Evolutionary conservation across 1,140 invertebrate genomes (phyloP), one percentile per base, ranked within the genome.

Genomic region (Copidosoma floridanum): DNA sequence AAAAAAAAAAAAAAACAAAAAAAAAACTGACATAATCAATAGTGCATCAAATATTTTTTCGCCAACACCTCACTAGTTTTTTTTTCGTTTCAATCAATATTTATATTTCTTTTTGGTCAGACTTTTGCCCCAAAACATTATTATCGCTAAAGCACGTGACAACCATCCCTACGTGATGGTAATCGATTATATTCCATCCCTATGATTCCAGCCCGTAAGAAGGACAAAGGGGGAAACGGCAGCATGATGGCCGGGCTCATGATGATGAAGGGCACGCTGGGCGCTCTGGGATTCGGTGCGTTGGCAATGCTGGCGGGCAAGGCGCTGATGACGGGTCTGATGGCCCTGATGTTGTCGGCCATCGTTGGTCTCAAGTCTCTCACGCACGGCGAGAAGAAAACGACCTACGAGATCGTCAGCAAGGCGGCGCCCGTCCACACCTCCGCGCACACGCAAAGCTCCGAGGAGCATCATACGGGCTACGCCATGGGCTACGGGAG

Each of bases 391-490:
- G 83, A 85, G 20, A 88, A 89, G 65, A 88, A 88, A 20, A 90
- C 89, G 1, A 91, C 89, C 0, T 93, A 93, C 69, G 90, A 92
- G 75, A 90, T 92, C 47, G 86, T 93, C 29, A 87, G 88, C 48
- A 92, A 92, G 65, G n/a, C n/a, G n/a, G n/a, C n/a, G n/a, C 90
- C 90, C 0, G 83, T 92, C 0, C 90, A 91, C 71, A 84, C 84
- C 0, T 85, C 86, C 43, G 83, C 85, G 0, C 88, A 90, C 64
- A 85, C 85, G 1, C 89, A 91, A 59, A 90, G 89, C 10, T 83
- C 85, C 0, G 88, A 89, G 70, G 86, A 90, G 51, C 83, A 85
- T 11, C 53, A 57, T 16, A 43, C 27, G 0, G 80, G 81, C n/a
- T 81, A 80, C 41, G 77, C 76, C 11, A 80, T 81, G n/a, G 67